Percentiles rank a stretch among this genome's conserved stretches.
phyloP scores from a whole-genome alignment of 2,797 vertebrate genomes.

The Prunella strophiata region DNA sequence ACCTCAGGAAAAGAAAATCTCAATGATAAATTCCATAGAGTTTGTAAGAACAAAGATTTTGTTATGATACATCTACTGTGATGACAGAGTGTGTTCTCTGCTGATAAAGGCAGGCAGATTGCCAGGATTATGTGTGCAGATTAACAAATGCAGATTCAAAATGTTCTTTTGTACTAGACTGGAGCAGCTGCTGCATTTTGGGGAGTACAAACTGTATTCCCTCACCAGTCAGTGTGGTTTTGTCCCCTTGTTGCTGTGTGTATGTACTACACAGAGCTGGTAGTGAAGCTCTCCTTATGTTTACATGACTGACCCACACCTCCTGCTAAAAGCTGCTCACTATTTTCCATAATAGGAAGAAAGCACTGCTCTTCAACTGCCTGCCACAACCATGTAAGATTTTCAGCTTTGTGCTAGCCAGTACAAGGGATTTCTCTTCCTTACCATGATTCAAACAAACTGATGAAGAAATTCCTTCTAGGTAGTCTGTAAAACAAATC shows the following conservation, averaged over 20 bases:
- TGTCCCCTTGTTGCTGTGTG: not conserved
- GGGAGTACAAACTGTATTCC: not conserved
- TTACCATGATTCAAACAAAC: not conserved
- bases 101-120: not conserved
- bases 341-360: conserved; percentile 66
- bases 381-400: not conserved
- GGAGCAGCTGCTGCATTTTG: not conserved
- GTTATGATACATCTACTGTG: not conserved
- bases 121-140: not conserved
- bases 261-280: not conserved
- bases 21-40: not conserved
- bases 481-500: not conserved
- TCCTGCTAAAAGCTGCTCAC: conserved; percentile 34
- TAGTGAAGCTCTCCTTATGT: conserved; percentile 42
- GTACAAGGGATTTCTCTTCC: not conserved
- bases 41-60: not conserved
- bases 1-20: not conserved
- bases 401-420: not conserved
- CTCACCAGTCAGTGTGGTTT: not conserved
- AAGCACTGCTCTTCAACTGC: conserved; percentile 27
- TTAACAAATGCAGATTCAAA: conserved; percentile 12
- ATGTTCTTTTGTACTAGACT: not conserved
- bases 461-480: not conserved
- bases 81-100: not conserved
- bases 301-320: conserved; percentile 42